Base-by-base conservation (phyloP, 2,888 invertebrate species). In the Dioctria rufipes region DNA sequence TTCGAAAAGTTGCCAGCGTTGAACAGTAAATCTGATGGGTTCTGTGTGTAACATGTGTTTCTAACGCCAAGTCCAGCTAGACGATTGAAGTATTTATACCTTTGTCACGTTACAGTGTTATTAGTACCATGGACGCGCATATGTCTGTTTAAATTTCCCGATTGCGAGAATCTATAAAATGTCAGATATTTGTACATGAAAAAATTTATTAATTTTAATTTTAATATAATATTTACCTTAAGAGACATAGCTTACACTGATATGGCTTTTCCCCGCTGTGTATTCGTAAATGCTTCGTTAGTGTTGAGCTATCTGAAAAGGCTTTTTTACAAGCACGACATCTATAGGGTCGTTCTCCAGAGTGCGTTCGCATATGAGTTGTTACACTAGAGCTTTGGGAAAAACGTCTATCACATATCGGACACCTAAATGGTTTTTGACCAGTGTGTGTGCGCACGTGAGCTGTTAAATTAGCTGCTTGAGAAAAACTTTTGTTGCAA, bases 301-400 rank as follows among this genome's bases (percentile, higher is more conserved):
- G 90, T 2, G 99, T 99, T 54, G 98, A 98, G 86, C 98, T 98
- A 90, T 99, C 99, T 4, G 98, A 98, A 90, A 99, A 99, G 3
- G 98, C 98, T 88, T 99, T 99, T 88, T 97, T 98, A 90, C 99
- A 99, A 86, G 97, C 94, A 84, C 96, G 92, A 90, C 99, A 99
- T 91, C 93, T 92, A 89, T 99, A 98, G 0, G 99, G 99, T 81
- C 98, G 92, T 88, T 99, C 98, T n/a, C 98, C 99, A n/a, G 97
- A 97, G 90, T 99, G 99, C n/a, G 99, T 99, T 87, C 99, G 92
- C 97, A 98, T 98, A 91, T 99, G 99, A 84, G 99, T 99, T 80
- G 99, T 99, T 78, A 99, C 98, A 83, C 93, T 93, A 78, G 94
- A 94, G 85, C 98, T 98, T 88, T 99, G 99, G 81, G 98, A 98